Evolutionary conservation across 2,888 invertebrate species (phyloP), one percentile per base, ranked within the genome.

Genomic region (Melinaea menophilus): DNA sequence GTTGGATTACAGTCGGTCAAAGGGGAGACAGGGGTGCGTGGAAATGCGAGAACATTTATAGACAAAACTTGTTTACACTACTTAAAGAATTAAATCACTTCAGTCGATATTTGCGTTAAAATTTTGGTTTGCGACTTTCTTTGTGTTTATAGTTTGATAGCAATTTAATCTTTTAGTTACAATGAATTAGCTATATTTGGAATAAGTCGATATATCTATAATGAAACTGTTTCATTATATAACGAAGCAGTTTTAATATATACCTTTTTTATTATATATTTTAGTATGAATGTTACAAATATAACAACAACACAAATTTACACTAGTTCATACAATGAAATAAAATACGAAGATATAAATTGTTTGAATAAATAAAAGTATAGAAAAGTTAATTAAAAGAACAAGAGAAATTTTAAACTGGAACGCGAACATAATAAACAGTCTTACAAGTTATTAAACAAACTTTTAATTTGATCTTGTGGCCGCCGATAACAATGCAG

Each of bases 31-130:
- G 69, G 74, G 77, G 78, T 69, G 76, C 72, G 73, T 73, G 74
- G 77, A 73, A 77, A 71, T 74, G 51, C 51, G 51, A 51, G 72
- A 77, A 74, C 77, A 75, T 79, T 80, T 81, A 79, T 78, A 76
- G 78, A 79, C 76, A 78, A 78, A 87, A 88, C 83, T 85, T 89
- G 88, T 89, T 88, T 88, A 86, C 82, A 84, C 81, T 85, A 88
- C 84, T 89, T 86, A 83, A 79, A 77, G 83, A 86, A 88, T 88
- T 86, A 87, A 88, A 87, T 86, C 81, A 79, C 79, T 82, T 73
- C 72, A 75, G 75, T 79, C 72, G 75, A 78, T 81, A 81, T 84
- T 84, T 80, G 76, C 77, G 74, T 76, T 75, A 48, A 59, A 58
- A 45, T 58, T 41, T 41, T 9, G 41, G 41, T 41, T 64, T 59